Evolutionary conservation across 2,888 invertebrate species (phyloP).

Genomic region (Leucozona laternaria): DNA sequence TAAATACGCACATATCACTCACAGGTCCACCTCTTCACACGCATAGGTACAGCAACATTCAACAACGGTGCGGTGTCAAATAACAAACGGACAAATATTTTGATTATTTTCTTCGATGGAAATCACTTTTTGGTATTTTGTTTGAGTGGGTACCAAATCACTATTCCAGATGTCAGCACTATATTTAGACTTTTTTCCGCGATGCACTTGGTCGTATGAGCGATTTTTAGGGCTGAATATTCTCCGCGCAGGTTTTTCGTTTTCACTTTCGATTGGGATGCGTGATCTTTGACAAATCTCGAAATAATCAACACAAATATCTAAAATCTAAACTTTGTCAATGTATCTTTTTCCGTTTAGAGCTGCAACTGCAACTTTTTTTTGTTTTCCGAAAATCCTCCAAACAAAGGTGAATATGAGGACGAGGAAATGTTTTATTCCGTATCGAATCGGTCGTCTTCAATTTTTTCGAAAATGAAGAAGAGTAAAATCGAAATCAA

Average conservation of each 20-base stretch:
- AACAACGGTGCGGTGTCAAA: slow-evolving; percentile 57
- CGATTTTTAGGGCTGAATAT: slow-evolving; percentile 47
- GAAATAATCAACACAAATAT: background rate
- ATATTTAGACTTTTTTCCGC: slow-evolving; percentile 56
- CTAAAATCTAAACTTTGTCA: background rate
- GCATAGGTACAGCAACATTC: slow-evolving; percentile 28
- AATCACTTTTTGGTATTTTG: slow-evolving; percentile 51
- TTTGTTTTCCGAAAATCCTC: slow-evolving; percentile 5
- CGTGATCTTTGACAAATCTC: slow-evolving; percentile 35
- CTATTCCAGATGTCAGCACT: slow-evolving; percentile 72
- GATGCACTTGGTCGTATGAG: slow-evolving; percentile 71
- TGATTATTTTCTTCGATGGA: slow-evolving; percentile 6
- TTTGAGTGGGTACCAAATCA: slow-evolving; percentile 52
- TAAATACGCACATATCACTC: slow-evolving; percentile 46
- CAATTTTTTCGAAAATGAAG: slow-evolving; percentile 49
- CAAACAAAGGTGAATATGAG: slow-evolving; percentile 42
- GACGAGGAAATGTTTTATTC: slow-evolving; percentile 39
- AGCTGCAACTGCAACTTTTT: slow-evolving; percentile 49
- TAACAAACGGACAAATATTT: slow-evolving; percentile 48
- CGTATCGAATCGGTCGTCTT: slow-evolving; percentile 41
- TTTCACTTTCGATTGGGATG: slow-evolving; percentile 54
- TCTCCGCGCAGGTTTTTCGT: slow-evolving; percentile 17
- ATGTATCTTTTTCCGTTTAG: slow-evolving; percentile 42
- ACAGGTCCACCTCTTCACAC: slow-evolving; percentile 31
- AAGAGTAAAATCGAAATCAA: slow-evolving; percentile 53